phyloP scores from a whole-genome alignment of 2,797 vertebrate species.

The Sebastes kiyomatsui region DNA sequence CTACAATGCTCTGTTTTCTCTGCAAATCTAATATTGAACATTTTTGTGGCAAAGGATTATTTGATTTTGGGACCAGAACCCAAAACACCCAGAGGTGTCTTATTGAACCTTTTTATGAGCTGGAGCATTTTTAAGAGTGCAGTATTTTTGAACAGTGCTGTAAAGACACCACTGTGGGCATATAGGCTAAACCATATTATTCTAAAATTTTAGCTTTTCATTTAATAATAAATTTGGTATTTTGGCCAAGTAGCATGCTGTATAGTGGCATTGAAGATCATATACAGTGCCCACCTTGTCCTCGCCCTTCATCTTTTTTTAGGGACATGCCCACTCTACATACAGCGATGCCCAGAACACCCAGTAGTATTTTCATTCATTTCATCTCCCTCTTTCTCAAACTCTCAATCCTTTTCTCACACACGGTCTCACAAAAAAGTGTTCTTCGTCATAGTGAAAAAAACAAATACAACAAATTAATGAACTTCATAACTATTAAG shows the following conservation, averaged over 20 bases:
- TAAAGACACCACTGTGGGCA: conserved; percentile 5
- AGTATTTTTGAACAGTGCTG: not conserved
- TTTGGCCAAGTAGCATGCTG: conserved; percentile 22
- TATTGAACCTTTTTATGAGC: not conserved
- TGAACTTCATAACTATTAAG: conserved; percentile 58
- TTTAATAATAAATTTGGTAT: conserved; percentile 44
- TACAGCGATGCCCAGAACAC: conserved; percentile 44
- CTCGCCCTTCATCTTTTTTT: conserved; percentile 41
- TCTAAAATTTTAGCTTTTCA: conserved; percentile 44
- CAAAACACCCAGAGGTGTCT: not conserved
- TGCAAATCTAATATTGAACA: not conserved
- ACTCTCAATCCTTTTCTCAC: not conserved
- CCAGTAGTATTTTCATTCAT: conserved; percentile 45
- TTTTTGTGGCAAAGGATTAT: not conserved
- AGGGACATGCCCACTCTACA: conserved; percentile 31
- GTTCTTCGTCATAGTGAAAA: conserved; percentile 26
- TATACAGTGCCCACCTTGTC: conserved; percentile 57
- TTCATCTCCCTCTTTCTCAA: conserved; percentile 27
- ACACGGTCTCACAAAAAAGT: conserved; percentile 24
- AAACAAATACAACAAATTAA: conserved; percentile 48
- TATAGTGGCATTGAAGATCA: conserved; percentile 36
- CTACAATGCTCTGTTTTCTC: not conserved
- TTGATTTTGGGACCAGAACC: not conserved
- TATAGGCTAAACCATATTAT: conserved; percentile 31
- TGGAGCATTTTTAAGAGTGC: not conserved